Base-by-base conservation (phyloP, 2,888 invertebrate genomes). In the Melipona beecheii region DNA sequence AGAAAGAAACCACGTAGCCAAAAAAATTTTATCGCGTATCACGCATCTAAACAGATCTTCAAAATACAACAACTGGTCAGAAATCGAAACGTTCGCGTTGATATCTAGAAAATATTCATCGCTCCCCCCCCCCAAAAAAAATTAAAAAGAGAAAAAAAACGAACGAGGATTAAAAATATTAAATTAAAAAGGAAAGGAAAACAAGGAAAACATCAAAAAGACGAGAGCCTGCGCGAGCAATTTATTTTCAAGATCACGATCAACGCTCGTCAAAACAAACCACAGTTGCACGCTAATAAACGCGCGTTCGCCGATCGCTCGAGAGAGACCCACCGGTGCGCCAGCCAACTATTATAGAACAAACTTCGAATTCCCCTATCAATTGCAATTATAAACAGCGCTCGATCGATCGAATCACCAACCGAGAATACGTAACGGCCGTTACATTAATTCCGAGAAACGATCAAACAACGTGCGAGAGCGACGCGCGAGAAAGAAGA, bases 391-490 rank as follows among this genome's bases (percentile, higher is more conserved):
- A 31, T 36, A 71, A 71, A 71, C 24, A 58, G 11, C 43, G 58
- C 21, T 49, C 62, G 21, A 73, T 73, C 60, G 31, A 27, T 43
- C 19, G 31, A 21, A 19, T 21, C 56, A 4, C 52, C 21, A 4
- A 56, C 54, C 24, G 62, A 50, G 49, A 64, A 64, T 62, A 31
- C 50, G 62, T n/a, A n/a, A 9, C 15, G 24, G 24, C 52, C 13
- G 52, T 50, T 27, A 54, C 52, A 56, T 76, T 68, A 80, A 73
- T 73, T 80, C 80, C 62, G 19, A 24, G 81, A 74, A 74, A 54
- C 81, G 80, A 79, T 79, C 72, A 54, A 62, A 73, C 81, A 62
- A 72, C 60, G 71, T 19, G 56, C n/a, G 17, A 15, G 43, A 43
- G 43, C 17, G 56, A 56, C 19, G 54, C 36, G 43, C 1, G 56